phyloP scores from a whole-genome alignment of 2,113 vertebrate species.

The Vireo altiloquus region DNA sequence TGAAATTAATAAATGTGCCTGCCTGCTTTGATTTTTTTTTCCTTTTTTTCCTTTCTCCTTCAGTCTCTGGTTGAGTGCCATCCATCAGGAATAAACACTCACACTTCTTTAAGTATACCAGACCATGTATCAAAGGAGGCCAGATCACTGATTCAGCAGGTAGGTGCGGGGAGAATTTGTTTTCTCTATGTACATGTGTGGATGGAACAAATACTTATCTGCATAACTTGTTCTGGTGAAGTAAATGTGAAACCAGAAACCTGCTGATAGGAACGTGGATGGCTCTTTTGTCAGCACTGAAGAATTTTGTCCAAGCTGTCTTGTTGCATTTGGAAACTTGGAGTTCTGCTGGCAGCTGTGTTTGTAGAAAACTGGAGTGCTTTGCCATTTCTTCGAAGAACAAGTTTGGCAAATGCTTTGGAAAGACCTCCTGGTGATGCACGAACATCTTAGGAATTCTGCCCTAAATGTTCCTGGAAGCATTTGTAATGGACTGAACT shows the following conservation, averaged over 20 bases:
- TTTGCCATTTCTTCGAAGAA: neutral
- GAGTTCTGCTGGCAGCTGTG: neutral
- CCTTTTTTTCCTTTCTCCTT: neutral
- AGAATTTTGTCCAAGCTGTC: neutral
- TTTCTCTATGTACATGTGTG: neutral
- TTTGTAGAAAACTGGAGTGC: neutral
- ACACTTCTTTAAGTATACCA: conserved; percentile 90
- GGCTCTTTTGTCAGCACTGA: neutral
- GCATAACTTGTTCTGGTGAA: neutral
- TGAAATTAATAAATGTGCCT: neutral
- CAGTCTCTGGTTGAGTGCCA: conserved; percentile 88
- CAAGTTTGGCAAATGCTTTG: neutral
- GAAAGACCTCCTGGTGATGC: neutral
- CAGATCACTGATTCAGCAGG: conserved; percentile 91
- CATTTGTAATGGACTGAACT: neutral
- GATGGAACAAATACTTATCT: neutral
- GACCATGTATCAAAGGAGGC: conserved; percentile 92
- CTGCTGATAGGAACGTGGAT: neutral
- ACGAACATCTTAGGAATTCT: neutral
- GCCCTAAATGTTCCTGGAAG: neutral
- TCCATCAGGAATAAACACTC: conserved; percentile 91
- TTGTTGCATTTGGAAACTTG: neutral
- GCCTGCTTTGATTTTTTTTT: neutral
- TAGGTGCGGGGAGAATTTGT: conserved; percentile 49
- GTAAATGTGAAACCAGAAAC: neutral